A percentile compares a stretch with the other conserved stretches of the same genome.
Evolutionary conservation across 2,888 invertebrate genomes (phyloP).

Genomic region (Cheilosia vernalis): DNA sequence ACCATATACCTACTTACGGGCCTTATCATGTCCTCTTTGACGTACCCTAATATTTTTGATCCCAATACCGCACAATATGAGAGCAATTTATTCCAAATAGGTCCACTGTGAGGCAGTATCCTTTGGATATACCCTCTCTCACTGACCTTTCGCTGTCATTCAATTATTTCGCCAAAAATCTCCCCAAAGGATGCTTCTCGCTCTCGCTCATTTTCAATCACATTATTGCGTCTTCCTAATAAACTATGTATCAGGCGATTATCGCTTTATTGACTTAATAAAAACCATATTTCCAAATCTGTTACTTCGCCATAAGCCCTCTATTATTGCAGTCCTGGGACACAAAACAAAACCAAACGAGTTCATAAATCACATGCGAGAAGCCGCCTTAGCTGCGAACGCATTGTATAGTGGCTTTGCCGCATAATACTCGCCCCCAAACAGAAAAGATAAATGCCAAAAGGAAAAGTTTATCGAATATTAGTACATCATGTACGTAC

Average conservation of each 20-base stretch:
- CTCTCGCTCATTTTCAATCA: slow-evolving; percentile 16
- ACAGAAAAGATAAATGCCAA: slow-evolving; percentile 11
- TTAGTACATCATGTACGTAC: slow-evolving; percentile 63
- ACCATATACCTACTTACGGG: too few species aligned
- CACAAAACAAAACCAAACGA: slow-evolving; percentile 56
- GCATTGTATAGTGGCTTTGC: slow-evolving; percentile 63
- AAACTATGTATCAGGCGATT: slow-evolving; percentile 54
- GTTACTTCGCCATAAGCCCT: slow-evolving; percentile 45
- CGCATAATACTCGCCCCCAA: slow-evolving; percentile 48
- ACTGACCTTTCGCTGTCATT: slow-evolving; percentile 55
- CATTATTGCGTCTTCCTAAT: slow-evolving; percentile 46
- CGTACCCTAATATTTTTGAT: too few species aligned
- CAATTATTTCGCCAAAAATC: slow-evolving; percentile 33
- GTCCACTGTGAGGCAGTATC: too few species aligned
- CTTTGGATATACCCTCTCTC: not conserved
- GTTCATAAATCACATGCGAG: slow-evolving; percentile 68
- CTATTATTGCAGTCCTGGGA: slow-evolving; percentile 65
- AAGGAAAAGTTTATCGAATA: slow-evolving; percentile 65
- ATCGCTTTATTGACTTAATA: slow-evolving; percentile 65
- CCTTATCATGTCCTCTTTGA: too few species aligned
- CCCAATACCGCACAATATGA: too few species aligned
- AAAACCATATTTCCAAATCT: slow-evolving; percentile 65
- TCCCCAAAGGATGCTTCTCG: slow-evolving; percentile 16
- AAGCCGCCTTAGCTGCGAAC: slow-evolving; percentile 23
- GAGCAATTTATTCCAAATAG: too few species aligned